Evolutionary conservation across 1,140 invertebrate genomes (phyloP).

Genomic region (Zaprionus africanus): DNA sequence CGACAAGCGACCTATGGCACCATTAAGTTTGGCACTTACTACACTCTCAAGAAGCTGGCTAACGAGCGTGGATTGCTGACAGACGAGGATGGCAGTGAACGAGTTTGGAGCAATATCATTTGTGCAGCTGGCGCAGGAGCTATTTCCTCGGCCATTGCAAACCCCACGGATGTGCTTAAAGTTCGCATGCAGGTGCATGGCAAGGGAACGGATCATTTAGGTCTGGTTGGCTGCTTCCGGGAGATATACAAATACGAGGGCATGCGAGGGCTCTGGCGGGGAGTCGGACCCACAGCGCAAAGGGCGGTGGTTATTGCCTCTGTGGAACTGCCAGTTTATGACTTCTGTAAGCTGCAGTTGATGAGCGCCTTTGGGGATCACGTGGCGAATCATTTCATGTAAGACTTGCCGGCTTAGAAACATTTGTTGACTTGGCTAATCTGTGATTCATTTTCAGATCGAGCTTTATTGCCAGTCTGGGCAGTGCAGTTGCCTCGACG

Average conservation of each 20-base stretch:
- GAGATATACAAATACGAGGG: slow-evolving; percentile 93
- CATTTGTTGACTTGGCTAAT: not conserved
- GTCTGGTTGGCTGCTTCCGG: slow-evolving; percentile 90
- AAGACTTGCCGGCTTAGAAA: slow-evolving; percentile 81
- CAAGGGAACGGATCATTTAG: slow-evolving; percentile 85
- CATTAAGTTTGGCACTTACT: slow-evolving; percentile 98
- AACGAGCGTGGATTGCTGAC: slow-evolving; percentile 86
- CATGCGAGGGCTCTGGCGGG: slow-evolving; percentile 93
- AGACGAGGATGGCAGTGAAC: slow-evolving; percentile 87
- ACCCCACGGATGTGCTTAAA: slow-evolving; percentile 99
- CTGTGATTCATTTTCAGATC: slow-evolving; percentile 87
- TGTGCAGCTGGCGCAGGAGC: slow-evolving; percentile 93
- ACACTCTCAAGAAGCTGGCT: slow-evolving; percentile 91
- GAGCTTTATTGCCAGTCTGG: slow-evolving; percentile 95
- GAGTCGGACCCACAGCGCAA: slow-evolving; percentile 95
- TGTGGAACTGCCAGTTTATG: slow-evolving; percentile 97
- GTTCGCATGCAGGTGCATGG: slow-evolving; percentile 95
- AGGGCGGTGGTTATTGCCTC: slow-evolving; percentile 96
- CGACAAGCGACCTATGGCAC: slow-evolving; percentile 98
- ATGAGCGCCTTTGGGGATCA: slow-evolving; percentile 90
- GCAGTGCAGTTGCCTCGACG: slow-evolving; percentile 96
- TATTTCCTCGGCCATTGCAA: slow-evolving; percentile 96
- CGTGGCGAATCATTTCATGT: slow-evolving; percentile 94
- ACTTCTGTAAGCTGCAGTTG: slow-evolving; percentile 93
- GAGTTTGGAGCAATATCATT: slow-evolving; percentile 91